Evolutionary conservation across 1,140 invertebrate genomes (phyloP).

Genomic region (Apis laboriosa): DNA sequence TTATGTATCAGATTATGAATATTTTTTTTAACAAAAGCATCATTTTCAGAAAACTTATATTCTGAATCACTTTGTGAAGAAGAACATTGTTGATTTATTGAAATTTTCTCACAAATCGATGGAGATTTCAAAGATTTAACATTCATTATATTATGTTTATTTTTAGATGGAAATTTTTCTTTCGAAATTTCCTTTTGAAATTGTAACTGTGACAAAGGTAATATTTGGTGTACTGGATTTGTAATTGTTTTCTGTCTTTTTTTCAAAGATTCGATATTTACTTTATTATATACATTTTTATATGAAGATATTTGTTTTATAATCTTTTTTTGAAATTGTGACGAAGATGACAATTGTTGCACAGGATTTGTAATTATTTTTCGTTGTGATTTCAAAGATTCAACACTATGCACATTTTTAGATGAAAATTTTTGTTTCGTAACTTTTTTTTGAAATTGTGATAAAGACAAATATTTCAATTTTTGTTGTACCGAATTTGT

Average conservation of each 20-base stretch:
- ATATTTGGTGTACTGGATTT: constrained; percentile 62
- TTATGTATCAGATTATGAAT: constrained; percentile 73
- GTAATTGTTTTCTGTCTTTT: neutral
- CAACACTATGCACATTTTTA: too few species aligned
- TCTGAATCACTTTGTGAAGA: constrained; percentile 60
- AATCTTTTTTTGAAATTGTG: constrained; percentile 64
- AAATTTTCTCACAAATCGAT: constrained; percentile 34
- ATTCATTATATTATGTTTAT: constrained; percentile 57
- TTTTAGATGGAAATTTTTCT: constrained; percentile 35
- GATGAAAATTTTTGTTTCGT: too few species aligned
- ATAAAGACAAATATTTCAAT: too few species aligned
- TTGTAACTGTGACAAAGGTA: constrained; percentile 69
- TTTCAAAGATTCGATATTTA: too few species aligned
- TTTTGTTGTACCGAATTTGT: too few species aligned
- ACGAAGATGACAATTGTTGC: constrained; percentile 56
- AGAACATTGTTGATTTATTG: constrained; percentile 49
- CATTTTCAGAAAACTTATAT: constrained; percentile 62
- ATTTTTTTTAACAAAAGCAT: constrained; percentile 73
- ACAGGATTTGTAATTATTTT: too few species aligned
- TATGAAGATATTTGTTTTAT: constrained; percentile 53
- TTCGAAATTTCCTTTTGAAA: constrained; percentile 63
- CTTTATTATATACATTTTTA: constrained; percentile 17
- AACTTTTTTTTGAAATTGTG: too few species aligned
- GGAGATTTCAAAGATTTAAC: constrained; percentile 52
- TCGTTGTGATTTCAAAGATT: too few species aligned